A percentile compares a stretch with the other conserved stretches of the same genome.
Evolutionary conservation across 53 echinoderm and acorn worm genomes (phyloP).

Genomic region (Astropecten irregularis): DNA sequence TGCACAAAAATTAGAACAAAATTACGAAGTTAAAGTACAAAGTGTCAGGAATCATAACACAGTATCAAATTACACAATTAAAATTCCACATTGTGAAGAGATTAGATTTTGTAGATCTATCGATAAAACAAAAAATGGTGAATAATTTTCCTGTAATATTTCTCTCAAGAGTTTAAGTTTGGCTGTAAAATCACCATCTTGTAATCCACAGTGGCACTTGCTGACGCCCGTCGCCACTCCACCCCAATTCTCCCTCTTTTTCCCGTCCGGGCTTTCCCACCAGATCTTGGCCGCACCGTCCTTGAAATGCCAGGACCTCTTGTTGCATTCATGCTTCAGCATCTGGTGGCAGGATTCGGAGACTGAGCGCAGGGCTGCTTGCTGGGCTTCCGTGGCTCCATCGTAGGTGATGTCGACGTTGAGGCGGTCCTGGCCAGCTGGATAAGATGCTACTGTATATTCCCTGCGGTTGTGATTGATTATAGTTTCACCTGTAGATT

Average conservation of each 20-base stretch:
- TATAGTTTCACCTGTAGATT: not conserved
- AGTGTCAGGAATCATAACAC: too few relatives aligned
- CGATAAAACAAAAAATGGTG: too few relatives aligned
- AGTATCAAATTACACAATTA: too few relatives aligned
- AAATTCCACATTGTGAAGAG: too few relatives aligned
- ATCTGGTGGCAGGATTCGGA: slow-evolving; percentile 54
- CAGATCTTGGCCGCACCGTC: slow-evolving; percentile 34
- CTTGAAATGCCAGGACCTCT: slow-evolving; percentile 42
- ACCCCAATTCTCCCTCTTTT: slow-evolving; percentile 49
- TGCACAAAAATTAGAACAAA: too few relatives aligned
- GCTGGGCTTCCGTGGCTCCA: slow-evolving; percentile 22
- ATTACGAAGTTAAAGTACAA: too few relatives aligned
- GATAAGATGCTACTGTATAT: slow-evolving; percentile 7
- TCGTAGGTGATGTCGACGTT: slow-evolving; percentile 18
- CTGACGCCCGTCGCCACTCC: slow-evolving; percentile 2
- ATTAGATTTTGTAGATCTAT: too few relatives aligned
- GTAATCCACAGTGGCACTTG: slow-evolving; percentile 52
- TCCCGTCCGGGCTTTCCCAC: slow-evolving; percentile 62
- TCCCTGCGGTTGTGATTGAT: slow-evolving; percentile 9
- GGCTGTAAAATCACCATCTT: too few relatives aligned
- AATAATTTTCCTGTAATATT: too few relatives aligned
- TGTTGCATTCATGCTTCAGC: slow-evolving; percentile 45
- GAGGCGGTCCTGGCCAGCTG: slow-evolving; percentile 7
- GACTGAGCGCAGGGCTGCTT: slow-evolving; percentile 38
- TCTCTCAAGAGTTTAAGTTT: too few relatives aligned